Evolutionary conservation across 2,113 vertebrate genomes (phyloP).

Genomic region (Microcebus griseorufus): DNA sequence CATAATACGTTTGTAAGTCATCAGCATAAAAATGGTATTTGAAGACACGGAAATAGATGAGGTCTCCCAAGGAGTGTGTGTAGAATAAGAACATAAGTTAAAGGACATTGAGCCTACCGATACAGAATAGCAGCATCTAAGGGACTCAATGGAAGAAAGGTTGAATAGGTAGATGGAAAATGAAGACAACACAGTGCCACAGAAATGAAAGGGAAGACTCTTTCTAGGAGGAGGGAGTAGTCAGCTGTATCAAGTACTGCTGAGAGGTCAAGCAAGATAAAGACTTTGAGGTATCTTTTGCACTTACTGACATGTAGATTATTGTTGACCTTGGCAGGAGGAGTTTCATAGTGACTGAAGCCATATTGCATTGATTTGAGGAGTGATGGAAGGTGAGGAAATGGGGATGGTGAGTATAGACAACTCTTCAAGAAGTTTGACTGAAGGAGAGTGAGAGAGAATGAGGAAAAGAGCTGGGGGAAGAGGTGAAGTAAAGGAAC

Average conservation of each 20-base stretch:
- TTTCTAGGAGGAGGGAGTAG: not conserved
- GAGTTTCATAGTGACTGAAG: slow-evolving; percentile 77
- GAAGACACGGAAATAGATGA: slow-evolving; percentile 39
- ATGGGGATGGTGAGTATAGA: slow-evolving; percentile 74
- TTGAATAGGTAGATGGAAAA: not conserved
- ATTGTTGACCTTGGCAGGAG: slow-evolving; percentile 76
- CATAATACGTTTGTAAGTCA: slow-evolving; percentile 21
- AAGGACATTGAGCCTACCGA: not conserved
- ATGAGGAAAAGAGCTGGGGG: slow-evolving; percentile 31
- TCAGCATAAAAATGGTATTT: not conserved
- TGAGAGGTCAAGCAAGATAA: slow-evolving; percentile 46
- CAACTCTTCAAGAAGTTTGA: slow-evolving; percentile 57
- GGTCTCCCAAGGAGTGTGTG: not conserved
- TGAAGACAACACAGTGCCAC: not conserved
- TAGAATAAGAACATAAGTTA: not conserved
- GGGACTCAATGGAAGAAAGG: not conserved
- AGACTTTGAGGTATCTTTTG: slow-evolving; percentile 34
- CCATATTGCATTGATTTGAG: slow-evolving; percentile 77
- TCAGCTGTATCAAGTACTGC: not conserved
- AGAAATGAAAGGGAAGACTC: not conserved
- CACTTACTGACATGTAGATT: slow-evolving; percentile 73
- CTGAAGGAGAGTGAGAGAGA: slow-evolving; percentile 43
- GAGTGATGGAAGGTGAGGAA: slow-evolving; percentile 77
- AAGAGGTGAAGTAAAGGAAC: not conserved
- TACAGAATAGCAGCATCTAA: not conserved